Evolutionary conservation across 2,888 invertebrate species (phyloP), one percentile per base, ranked within the genome.

Genomic region (Platycheirus albimanus): DNA sequence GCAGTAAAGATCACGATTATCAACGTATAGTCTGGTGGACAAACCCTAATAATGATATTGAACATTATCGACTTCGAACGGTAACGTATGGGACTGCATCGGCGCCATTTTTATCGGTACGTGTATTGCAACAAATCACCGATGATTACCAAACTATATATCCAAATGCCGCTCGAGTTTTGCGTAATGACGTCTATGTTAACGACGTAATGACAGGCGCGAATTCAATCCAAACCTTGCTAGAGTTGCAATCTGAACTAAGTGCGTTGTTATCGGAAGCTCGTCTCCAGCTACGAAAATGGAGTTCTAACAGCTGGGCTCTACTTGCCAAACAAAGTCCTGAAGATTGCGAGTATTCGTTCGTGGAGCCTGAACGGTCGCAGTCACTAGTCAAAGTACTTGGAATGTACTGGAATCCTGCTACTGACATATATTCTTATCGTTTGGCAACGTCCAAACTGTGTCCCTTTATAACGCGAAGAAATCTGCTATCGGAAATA

Each of bases 41-140:
- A 30, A 49, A 36, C 7, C n/a, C 54, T 0, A 19, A 11, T 8
- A 47, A 69, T 7, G 24, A 51, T 19, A 20, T 80, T 19, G 49
- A 72, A 30, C 72, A 84, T 54, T 85, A 61, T 61, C 72, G 81
- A 6, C 10, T 84, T 7, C 74, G 77, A 13, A 85, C 85, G 7
- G 84, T 85, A 0, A 84, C 84, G 0, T 85, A 85, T 28, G 81
- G 83, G 3, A 85, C 85, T 0, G 71, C 81, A 10, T 84, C 67
- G 1, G 81, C 67, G 7, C 84, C 85, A 0, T 85, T 72, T 30
- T 54, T 84, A 11, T 74, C 79, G 5, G 85, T 84, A 5, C 41
- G 85, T 30, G 77, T 85, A 2, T 36, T 80, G 3, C 54, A 84
- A 78, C 77, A 85, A 43, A 11, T 49, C n/a, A 13, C 49, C 8